These are phyloP conservation scores for Acanthiza pusilla DNA, from an alignment of 2,797 vertebrate genomes.

Conservation along the genomic window DNA sequence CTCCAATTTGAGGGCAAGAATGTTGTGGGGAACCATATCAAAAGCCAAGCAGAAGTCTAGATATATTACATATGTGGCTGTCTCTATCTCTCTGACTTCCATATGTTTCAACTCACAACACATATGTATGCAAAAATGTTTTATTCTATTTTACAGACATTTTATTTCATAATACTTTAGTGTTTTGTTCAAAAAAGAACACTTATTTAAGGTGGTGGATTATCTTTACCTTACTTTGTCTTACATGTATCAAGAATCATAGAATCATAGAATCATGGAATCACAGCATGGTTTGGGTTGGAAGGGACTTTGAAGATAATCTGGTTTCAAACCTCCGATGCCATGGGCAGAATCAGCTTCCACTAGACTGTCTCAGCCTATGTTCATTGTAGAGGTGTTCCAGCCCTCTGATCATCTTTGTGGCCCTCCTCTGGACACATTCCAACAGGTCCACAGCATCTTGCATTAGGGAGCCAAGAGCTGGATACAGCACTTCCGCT, in stretches of 20 bases:
- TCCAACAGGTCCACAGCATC: neutral
- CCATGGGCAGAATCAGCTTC: neutral
- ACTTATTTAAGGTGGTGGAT: neutral
- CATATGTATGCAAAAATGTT: neutral
- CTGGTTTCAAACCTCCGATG: neutral
- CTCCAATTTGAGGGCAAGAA: neutral
- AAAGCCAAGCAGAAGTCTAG: neutral
- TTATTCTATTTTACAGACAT: neutral
- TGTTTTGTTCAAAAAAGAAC: neutral
- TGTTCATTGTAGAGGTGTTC: neutral
- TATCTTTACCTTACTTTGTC: neutral
- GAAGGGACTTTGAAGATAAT: neutral
- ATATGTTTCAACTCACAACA: neutral
- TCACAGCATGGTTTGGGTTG: neutral
- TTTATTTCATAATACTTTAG: neutral
- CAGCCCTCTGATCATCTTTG: fast-evolving
- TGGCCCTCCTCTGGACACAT: neutral
- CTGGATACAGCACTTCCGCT: neutral
- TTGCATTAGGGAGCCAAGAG: no score
- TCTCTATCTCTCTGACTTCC: neutral
- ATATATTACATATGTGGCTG: neutral
- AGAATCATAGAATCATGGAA: neutral
- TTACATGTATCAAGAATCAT: neutral
- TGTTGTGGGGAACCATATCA: neutral
- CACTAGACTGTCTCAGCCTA: neutral